These are phyloP conservation scores for Craseonycteris thonglongyai DNA, from an alignment of 2,113 vertebrate genomes.

Conservation along the genomic window DNA sequence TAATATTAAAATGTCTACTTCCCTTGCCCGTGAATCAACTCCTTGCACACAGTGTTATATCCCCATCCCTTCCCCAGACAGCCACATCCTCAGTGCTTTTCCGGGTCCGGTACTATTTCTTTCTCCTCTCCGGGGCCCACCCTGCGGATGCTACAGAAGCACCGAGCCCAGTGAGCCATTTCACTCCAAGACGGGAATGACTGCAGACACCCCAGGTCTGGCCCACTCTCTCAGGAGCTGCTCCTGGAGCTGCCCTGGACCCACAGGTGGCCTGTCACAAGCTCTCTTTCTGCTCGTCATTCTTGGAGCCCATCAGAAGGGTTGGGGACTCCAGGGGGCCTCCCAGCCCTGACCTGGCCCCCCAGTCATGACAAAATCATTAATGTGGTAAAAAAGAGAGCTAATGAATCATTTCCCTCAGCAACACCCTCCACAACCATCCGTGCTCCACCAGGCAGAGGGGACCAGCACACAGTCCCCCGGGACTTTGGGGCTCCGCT, in stretches of 20 bases:
- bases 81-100: background rate
- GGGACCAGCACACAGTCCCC: constrained; percentile 59
- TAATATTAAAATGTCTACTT: too few species aligned
- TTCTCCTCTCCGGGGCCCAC: background rate
- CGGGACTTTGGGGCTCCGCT: constrained; percentile 58
- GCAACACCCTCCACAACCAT: constrained; percentile 60
- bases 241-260: background rate
- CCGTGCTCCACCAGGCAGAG: constrained; percentile 47
- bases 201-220: background rate
- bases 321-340: background rate
- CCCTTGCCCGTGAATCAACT: background rate
- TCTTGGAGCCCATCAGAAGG: background rate
- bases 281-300: background rate
- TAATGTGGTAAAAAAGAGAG: constrained; percentile 71
- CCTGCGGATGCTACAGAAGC: background rate
- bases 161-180: background rate
- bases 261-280: background rate
- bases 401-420: constrained; percentile 71
- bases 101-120: background rate
- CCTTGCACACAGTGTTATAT: background rate
- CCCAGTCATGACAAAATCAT: constrained; percentile 67
- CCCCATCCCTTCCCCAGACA: accelerated
- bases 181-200: background rate
- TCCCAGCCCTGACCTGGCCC: accelerated
- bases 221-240: accelerated